Percentiles rank a stretch among this genome's conserved stretches.
These are phyloP conservation scores for Anabas testudineus DNA, from an alignment of 2,797 vertebrate genomes.

Conservation along the genomic window DNA sequence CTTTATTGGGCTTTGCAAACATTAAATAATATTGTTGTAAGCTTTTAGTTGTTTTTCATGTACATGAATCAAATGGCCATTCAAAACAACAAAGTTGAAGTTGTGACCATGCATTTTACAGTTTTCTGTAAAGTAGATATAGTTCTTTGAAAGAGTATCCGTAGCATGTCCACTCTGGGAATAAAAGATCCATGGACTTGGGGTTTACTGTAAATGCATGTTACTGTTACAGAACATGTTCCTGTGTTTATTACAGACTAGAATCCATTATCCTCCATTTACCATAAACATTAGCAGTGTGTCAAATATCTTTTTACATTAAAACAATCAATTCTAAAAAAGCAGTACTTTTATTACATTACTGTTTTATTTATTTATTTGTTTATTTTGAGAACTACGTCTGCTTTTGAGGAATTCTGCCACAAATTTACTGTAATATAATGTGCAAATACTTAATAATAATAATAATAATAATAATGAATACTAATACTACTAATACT, in stretches of 20 bases:
- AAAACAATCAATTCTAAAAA: background rate
- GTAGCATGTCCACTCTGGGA: background rate
- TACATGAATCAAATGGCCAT: no score
- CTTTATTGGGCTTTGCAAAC: no score
- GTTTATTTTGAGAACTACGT: background rate
- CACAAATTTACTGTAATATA: background rate
- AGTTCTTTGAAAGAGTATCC: no score
- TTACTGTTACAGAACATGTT: background rate
- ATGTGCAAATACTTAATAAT: background rate
- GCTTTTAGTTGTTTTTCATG: no score
- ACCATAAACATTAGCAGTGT: background rate
- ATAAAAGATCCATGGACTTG: background rate
- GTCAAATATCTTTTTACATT: background rate
- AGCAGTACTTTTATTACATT: no score
- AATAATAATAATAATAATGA: no score
- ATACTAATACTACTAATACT: no score
- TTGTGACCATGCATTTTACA: background rate
- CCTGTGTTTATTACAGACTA: constrained; percentile 4
- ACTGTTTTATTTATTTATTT: background rate
- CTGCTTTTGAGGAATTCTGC: background rate
- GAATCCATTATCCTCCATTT: background rate
- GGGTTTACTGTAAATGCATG: constrained; percentile 15
- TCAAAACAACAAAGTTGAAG: background rate
- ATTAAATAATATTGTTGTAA: no score
- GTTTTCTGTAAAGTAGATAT: background rate